A percentile compares a stretch with the other conserved stretches of the same genome.
These are phyloP conservation scores for Laterallus jamaicensis DNA, from an alignment of 2,113 vertebrate species.

Conservation along the genomic window DNA sequence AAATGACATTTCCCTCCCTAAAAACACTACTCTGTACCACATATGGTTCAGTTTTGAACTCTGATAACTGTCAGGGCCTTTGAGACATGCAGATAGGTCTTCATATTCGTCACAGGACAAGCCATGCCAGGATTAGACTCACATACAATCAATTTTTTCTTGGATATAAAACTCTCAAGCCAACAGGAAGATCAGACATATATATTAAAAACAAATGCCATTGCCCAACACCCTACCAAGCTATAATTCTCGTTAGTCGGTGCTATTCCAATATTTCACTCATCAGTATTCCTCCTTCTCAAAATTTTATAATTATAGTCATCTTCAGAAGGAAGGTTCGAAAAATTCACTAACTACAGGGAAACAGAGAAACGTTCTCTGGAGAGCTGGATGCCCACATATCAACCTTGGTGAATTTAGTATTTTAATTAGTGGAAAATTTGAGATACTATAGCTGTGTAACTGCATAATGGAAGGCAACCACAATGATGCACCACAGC, in stretches of 20 bases:
- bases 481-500: neutral
- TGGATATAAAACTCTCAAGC: neutral
- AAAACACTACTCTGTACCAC: neutral
- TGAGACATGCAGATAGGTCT: neutral
- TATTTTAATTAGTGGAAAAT: constrained; percentile 43
- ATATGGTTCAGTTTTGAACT: neutral
- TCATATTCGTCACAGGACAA: neutral
- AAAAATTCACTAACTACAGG: constrained; percentile 37
- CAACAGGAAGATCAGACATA: neutral
- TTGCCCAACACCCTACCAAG: neutral
- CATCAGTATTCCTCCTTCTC: constrained; percentile 67
- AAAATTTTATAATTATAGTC: constrained; percentile 59
- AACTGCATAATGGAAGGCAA: neutral
- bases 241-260: neutral
- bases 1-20: neutral
- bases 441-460: neutral
- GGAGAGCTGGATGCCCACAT: constrained; percentile 30
- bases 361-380: constrained; percentile 38
- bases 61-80: neutral
- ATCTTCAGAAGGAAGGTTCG: constrained; percentile 46
- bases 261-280: constrained; percentile 39
- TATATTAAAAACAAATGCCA: neutral
- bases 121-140: neutral
- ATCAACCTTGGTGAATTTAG: constrained; percentile 13
- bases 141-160: neutral